Evolutionary conservation across 2,888 invertebrate species (phyloP).

Genomic region (Eupithecia pulchellata): DNA sequence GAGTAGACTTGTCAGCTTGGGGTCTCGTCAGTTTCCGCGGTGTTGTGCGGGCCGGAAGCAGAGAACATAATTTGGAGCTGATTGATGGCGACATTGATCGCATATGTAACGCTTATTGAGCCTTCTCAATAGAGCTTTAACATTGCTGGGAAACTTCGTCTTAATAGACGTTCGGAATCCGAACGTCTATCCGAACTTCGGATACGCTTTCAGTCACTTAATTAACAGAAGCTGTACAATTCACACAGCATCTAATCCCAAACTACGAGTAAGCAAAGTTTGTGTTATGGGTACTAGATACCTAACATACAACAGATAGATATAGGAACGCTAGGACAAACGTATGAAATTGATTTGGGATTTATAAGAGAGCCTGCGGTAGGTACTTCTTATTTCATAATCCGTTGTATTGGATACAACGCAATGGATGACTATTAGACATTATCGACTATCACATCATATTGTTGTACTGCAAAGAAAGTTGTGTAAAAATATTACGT

Average conservation of each 20-base stretch:
- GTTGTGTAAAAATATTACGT: not conserved
- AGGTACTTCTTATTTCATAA: not conserved
- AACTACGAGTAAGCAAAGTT: no score
- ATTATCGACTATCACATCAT: not conserved
- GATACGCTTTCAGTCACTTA: no score
- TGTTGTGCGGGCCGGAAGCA: constrained; percentile 37
- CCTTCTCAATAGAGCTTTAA: not conserved
- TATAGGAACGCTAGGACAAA: not conserved
- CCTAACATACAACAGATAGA: no score
- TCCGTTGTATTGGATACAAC: not conserved
- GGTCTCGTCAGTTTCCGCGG: constrained; percentile 36
- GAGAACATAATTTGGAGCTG: constrained; percentile 33
- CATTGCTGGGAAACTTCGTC: not conserved
- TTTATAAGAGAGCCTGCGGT: not conserved
- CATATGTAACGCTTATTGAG: constrained; percentile 7
- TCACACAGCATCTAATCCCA: no score
- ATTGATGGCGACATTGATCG: constrained; percentile 27
- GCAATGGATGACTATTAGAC: not conserved
- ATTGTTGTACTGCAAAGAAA: not conserved
- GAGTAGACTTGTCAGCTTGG: not conserved
- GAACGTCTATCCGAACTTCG: no score
- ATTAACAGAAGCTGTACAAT: no score
- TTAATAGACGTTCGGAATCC: not conserved
- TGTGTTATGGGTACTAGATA: no score
- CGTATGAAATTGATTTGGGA: not conserved